phyloP scores from a whole-genome alignment of 2,797 vertebrate genomes.

The Cheracebus regulus region DNA sequence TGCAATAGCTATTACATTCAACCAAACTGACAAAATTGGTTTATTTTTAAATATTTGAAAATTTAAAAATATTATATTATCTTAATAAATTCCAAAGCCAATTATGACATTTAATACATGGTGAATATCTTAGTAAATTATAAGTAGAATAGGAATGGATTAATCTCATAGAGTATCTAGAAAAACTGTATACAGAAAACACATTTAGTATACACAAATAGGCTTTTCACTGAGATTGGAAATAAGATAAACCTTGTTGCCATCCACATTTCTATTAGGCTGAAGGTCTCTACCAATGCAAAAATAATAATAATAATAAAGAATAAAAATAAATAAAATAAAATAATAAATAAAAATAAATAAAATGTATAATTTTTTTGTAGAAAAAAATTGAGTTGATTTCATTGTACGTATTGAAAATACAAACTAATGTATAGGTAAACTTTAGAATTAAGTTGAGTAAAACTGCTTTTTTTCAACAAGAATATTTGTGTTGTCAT shows the following conservation, averaged over 20 bases:
- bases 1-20: not conserved
- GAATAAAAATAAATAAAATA: not conserved
- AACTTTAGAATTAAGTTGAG: not conserved
- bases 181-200: not conserved
- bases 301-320: not conserved
- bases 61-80: not conserved
- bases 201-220: not conserved
- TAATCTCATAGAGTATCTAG: not conserved
- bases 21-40: not conserved
- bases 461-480: not conserved
- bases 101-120: not conserved
- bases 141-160: not conserved
- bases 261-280: not conserved
- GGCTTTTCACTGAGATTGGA: not conserved
- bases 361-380: no score
- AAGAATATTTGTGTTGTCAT: not conserved
- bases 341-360: not conserved
- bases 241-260: not conserved
- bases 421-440: not conserved
- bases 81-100: not conserved
- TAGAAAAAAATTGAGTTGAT: not conserved
- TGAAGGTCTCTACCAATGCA: not conserved
- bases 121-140: not conserved
- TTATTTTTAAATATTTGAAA: not conserved
- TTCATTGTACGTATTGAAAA: not conserved